phyloP scores from a whole-genome alignment of 2,888 invertebrate genomes.

The Drosophila emarginata region DNA sequence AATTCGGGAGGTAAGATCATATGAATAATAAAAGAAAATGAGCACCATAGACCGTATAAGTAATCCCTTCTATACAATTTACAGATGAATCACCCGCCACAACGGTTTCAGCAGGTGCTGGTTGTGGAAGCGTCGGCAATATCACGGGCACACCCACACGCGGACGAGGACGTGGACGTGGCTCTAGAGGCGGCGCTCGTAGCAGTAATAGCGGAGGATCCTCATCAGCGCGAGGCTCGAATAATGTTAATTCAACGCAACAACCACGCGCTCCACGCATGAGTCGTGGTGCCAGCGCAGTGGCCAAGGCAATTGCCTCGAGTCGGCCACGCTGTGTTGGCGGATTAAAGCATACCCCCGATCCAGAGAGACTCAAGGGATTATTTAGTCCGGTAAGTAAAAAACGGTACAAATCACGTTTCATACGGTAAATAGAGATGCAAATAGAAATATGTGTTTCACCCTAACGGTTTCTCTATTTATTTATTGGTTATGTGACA shows the following conservation, averaged over 20 bases:
- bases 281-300: conserved; percentile 80
- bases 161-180: conserved; percentile 73
- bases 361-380: conserved; percentile 79
- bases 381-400: conserved; percentile 81
- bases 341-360: conserved; percentile 80
- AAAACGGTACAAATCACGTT: neutral
- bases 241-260: conserved; percentile 26
- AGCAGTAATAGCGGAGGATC: conserved; percentile 24
- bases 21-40: neutral
- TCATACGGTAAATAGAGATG: neutral
- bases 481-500: no score
- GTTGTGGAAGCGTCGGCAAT: neutral
- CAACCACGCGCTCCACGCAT: conserved; percentile 76
- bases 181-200: conserved; percentile 50
- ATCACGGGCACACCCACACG: conserved; percentile 45
- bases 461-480: no score
- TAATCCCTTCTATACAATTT: neutral
- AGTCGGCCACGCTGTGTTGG: conserved; percentile 80
- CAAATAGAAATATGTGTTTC: neutral
- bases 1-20: conserved; percentile 71
- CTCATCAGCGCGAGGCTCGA: conserved; percentile 54
- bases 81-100: conserved; percentile 52
- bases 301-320: conserved; percentile 76
- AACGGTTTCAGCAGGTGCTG: conserved; percentile 23
- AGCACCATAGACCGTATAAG: neutral